Base-by-base conservation (phyloP, 2,888 invertebrate genomes). In the Malthinus flaveolus region DNA sequence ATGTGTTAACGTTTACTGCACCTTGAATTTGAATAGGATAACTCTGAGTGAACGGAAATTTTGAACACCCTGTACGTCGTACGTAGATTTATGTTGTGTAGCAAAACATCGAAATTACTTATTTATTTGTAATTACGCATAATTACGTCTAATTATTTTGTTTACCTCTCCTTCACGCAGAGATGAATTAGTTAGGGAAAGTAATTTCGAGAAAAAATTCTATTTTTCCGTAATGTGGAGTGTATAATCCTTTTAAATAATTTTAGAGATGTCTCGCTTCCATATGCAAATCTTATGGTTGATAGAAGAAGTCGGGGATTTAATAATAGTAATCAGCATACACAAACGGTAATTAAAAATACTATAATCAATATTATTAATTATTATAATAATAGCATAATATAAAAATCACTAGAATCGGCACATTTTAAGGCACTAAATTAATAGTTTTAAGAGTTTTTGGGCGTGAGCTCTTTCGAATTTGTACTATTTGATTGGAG, bases 281-380 rank as follows among this genome's bases (percentile, higher is more conserved):
- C 84, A 7, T 90, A 88, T 77, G 86, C 86, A 72, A 95, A 95
- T 82, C 83, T 95, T 74, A 95, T 95, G 94, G 91, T 88, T 79
- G 95, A 96, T 76, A 87, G 88, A 72, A 85, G 94, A 71, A 88
- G 95, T 56, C 87, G 90, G 69, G 86, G 95, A 68, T 95, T 95
- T 68, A 91, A 88, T 78, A 93, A 90, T 63, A 90, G 87, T 79
- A 85, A 87, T 49, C 82, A 73, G 56, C 81, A 73, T 33, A 73
- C 73, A 57, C 75, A 78, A 49, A 72, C 73, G 71, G 78, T 79
- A 73, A 75, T 66, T 65, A 52, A 13, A 15, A 15, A 48, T 37
- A 5, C 9, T 15, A 32, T 12, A 36, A 9, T 51, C 34, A 10
- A 10, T 34, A 31, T n/a, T 10, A 35, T 34, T n/a, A n/a, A n/a